These are phyloP conservation scores for Cottus gobio DNA, from an alignment of 2,113 vertebrate genomes.

Conservation along the genomic window DNA sequence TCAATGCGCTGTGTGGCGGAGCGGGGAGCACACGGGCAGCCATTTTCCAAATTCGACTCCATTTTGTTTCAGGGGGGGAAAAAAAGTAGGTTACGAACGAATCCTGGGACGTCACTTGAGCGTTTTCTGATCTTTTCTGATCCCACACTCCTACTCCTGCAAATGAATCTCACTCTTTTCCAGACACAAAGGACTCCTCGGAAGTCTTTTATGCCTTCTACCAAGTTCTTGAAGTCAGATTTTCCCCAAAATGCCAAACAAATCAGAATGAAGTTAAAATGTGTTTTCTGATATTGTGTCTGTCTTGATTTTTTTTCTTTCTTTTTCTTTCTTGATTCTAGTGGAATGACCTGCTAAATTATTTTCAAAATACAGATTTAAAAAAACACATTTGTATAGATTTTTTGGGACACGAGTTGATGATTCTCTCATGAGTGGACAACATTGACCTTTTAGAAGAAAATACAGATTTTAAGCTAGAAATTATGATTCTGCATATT, in stretches of 20 bases:
- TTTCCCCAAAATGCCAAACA: background rate
- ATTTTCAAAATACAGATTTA: background rate
- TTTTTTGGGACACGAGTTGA: background rate
- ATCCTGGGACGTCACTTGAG: constrained; percentile 49
- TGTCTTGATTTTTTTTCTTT: background rate
- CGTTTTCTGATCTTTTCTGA: constrained; percentile 41
- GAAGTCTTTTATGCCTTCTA: background rate
- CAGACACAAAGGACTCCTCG: background rate
- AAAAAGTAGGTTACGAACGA: constrained; percentile 68
- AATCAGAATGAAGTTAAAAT: background rate
- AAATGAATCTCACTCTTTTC: background rate
- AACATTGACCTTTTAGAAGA: background rate
- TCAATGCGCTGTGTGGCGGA: constrained; percentile 35
- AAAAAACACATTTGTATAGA: background rate
- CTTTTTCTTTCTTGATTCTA: background rate
- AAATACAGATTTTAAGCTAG: background rate
- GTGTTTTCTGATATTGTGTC: background rate
- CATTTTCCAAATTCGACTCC: constrained; percentile 82
- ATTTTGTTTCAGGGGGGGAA: constrained; percentile 75
- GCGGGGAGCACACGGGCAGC: constrained; percentile 61
- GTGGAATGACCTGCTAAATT: background rate
- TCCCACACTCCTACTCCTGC: background rate
- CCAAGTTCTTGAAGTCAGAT: background rate
- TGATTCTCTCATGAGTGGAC: background rate
- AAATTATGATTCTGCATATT: background rate